A percentile compares a stretch with the other conserved stretches of the same genome.
Conservation (phyloP, 2,888 invertebrate genomes). For the Corythucha ciliata region DNA sequence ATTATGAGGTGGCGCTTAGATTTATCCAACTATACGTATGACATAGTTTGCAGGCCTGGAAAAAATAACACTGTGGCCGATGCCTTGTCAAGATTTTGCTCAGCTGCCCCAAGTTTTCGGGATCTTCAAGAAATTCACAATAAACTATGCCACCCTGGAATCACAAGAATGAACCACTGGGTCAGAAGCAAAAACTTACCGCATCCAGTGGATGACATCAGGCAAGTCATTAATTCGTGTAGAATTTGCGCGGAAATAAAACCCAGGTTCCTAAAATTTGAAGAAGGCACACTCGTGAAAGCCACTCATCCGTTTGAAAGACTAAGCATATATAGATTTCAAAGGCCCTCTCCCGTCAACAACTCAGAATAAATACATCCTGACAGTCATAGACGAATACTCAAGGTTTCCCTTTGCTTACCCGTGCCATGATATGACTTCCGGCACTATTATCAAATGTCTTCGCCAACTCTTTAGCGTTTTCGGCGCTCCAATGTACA, state of each 20-base stretch:
- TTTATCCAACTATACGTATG: constrained; percentile 23
- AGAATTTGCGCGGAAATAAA: constrained; percentile 28
- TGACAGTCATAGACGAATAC: constrained; percentile 31
- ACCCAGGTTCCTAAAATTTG: constrained; percentile 24
- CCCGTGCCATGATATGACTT: constrained; percentile 26
- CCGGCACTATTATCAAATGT: constrained; percentile 27
- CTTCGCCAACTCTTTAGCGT: constrained; percentile 23
- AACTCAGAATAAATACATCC: constrained; percentile 9
- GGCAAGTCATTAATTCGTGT: constrained; percentile 25
- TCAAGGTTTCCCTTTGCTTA: constrained; percentile 19
- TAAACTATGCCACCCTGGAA: constrained; percentile 26
- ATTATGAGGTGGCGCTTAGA: constrained; percentile 27
- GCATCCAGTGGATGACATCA: constrained; percentile 26
- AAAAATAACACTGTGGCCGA: constrained; percentile 14
- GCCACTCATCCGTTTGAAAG: constrained; percentile 31
- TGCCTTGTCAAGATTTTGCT: constrained; percentile 17
- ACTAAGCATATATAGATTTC: constrained; percentile 15
- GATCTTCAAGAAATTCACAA: constrained; percentile 16
- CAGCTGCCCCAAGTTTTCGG: neutral
- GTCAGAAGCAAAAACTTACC: constrained; percentile 26
- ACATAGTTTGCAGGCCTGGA: constrained; percentile 18
- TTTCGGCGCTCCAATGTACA: constrained; percentile 30
- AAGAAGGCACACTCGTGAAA: constrained; percentile 23
- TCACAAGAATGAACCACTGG: constrained; percentile 30
- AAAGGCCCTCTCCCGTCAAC: constrained; percentile 9